Evolutionary conservation across 2,888 invertebrate species (phyloP), one percentile per base, ranked within the genome.

Genomic region (Imbricaverruca yamaguchii): DNA sequence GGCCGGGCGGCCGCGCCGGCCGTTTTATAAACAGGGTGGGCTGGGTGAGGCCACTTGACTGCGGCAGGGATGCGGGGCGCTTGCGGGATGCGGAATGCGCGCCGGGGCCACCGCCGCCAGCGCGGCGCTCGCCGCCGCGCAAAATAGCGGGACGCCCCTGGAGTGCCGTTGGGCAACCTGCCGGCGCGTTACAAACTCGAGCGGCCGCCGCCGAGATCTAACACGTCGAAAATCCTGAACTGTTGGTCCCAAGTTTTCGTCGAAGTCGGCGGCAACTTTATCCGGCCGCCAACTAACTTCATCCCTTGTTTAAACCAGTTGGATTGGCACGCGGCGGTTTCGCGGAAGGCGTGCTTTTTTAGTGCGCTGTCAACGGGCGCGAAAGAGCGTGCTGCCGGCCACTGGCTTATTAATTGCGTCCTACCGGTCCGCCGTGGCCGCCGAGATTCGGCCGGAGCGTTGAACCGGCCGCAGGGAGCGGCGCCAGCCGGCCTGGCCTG

Each of bases 21-120:
- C 74, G 74, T 53, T 74, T 74, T 74, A 74, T 74, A 74, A 74
- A 74, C 74, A 74, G 74, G 74, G 74, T 74, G 74, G 74, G 53
- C 74, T 53, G 74, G 74, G 18, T 25, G 74, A 74, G 74, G 74
- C 74, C 74, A 74, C 74, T 74, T 74, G 74, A 74, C 74, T 9
- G 74, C 74, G 74, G 18, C 53, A 10, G 74, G 13, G 74, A 39
- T 53, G 74, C 8, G 53, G 74, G 13, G 39, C n/a, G 69, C 39
- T 39, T 53, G 53, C 74, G 74, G 39, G 53, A 9, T 10, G n/a
- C 25, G 69, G 74, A 53, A 74, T 74, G 74, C 74, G 21, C 74
- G 74, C 74, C 74, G 74, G 69, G 12, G 69, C 23, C 25, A 6
- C 8, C 18, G 65, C 65, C 18, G 15, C 23, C 23, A 3, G 23